Evolutionary conservation across 2,888 invertebrate genomes (phyloP).

Genomic region (Plagiodera versicolora): DNA sequence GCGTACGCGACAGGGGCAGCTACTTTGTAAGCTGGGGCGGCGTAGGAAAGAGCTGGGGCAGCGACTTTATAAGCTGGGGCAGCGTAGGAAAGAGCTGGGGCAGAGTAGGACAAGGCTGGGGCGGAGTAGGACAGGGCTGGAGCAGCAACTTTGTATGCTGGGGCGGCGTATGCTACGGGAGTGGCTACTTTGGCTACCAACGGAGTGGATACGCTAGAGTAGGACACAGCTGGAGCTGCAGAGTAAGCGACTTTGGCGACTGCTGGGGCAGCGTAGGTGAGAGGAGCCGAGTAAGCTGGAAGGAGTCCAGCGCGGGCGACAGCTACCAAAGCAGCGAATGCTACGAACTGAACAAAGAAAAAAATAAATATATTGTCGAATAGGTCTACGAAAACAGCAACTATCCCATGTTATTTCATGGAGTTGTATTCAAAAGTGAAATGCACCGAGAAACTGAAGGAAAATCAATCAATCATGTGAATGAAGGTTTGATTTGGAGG

Average conservation of each 20-base stretch:
- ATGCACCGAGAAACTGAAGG: no score
- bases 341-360: constrained; percentile 38
- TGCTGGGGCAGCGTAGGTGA: constrained; percentile 26
- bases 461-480: no score
- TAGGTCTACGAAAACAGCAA: no score
- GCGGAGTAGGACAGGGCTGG: constrained; percentile 42
- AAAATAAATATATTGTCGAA: no score
- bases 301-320: constrained; percentile 38
- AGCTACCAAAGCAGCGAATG: constrained; percentile 40
- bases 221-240: constrained; percentile 35
- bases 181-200: constrained; percentile 30
- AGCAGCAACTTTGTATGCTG: constrained; percentile 45
- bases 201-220: constrained; percentile 49
- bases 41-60: constrained; percentile 28
- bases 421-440: no score
- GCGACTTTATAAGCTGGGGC: no score
- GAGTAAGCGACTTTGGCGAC: constrained; percentile 30
- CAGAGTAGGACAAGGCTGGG: constrained; percentile 25
- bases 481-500: no score
- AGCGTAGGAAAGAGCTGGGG: constrained; percentile 31
- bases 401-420: no score
- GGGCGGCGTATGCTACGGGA: constrained; percentile 48
- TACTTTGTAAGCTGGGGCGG: constrained; percentile 28
- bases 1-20: constrained; percentile 35
- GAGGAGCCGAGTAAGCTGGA: constrained; percentile 31